Evolutionary conservation across 2,888 invertebrate genomes (phyloP).

Genomic region (Machimus atricapillus): DNA sequence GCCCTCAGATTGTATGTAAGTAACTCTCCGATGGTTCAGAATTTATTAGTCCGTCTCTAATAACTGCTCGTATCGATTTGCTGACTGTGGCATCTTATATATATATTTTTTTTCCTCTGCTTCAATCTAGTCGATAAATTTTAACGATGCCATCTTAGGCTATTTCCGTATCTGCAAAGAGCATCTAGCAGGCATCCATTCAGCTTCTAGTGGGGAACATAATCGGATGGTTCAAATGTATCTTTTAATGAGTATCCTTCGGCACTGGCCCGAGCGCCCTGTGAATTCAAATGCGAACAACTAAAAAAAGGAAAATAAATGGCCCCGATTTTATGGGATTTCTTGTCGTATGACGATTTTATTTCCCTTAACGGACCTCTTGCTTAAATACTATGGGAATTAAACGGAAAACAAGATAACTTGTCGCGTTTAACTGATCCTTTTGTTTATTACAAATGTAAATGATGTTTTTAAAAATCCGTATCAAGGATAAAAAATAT

Average conservation of each 20-base stretch:
- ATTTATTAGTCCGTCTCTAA: conserved; percentile 27
- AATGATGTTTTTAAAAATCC: background rate
- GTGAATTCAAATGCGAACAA: background rate
- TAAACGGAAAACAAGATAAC: background rate
- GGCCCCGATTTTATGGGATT: background rate
- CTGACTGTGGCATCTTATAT: conserved; percentile 12
- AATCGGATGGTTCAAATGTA: background rate
- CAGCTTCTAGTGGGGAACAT: background rate
- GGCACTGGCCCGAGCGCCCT: background rate
- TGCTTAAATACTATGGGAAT: background rate
- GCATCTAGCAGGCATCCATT: background rate
- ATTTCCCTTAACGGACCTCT: background rate
- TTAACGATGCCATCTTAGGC: conserved; percentile 27
- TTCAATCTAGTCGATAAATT: conserved; percentile 30
- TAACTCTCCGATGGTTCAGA: conserved; percentile 3
- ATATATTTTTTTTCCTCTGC: background rate
- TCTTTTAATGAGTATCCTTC: conserved; percentile 22
- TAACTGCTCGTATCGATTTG: conserved; percentile 24
- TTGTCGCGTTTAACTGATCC: background rate
- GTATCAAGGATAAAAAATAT: background rate
- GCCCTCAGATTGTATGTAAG: background rate
- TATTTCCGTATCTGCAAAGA: conserved; percentile 14
- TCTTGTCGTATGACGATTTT: background rate
- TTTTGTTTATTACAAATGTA: background rate
- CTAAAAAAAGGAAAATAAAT: background rate